Conservation (phyloP, 53 echinoderm and acorn worm genomes). For the Echinometra lucunter region DNA sequence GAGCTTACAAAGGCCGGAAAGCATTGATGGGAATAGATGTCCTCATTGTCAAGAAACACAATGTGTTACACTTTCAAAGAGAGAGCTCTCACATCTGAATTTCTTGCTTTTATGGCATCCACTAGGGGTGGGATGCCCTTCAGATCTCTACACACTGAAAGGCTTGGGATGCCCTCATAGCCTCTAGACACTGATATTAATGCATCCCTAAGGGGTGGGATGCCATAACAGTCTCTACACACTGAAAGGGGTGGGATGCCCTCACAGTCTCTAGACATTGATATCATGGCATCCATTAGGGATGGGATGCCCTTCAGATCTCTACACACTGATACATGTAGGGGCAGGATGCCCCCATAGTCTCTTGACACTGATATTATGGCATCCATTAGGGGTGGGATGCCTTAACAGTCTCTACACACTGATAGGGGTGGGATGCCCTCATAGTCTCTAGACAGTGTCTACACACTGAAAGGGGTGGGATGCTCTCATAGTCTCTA, state of each 20-base stretch:
- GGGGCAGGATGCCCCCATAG: background rate
- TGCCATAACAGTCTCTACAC: background rate
- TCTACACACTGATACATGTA: background rate
- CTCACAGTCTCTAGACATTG: background rate
- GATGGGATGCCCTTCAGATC: background rate
- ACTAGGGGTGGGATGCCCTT: background rate
- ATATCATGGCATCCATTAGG: background rate
- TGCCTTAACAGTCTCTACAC: background rate
- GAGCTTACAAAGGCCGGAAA: too few species aligned
- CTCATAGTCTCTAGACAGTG: background rate
- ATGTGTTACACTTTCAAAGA: too few species aligned
- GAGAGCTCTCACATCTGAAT: too few species aligned
- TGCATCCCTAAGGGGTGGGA: background rate
- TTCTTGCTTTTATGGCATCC: background rate
- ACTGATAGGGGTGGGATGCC: background rate
- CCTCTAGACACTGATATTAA: background rate
- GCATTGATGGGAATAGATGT: too few species aligned
- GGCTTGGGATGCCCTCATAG: background rate
- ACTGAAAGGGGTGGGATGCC: background rate
- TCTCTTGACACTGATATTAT: background rate
- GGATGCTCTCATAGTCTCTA: background rate
- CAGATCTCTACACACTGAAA: background rate
- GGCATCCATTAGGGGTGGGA: background rate
- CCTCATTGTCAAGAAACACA: too few species aligned
- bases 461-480: too few species aligned